phyloP scores from a whole-genome alignment of 2,113 vertebrate genomes.

The Daboia siamensis region DNA sequence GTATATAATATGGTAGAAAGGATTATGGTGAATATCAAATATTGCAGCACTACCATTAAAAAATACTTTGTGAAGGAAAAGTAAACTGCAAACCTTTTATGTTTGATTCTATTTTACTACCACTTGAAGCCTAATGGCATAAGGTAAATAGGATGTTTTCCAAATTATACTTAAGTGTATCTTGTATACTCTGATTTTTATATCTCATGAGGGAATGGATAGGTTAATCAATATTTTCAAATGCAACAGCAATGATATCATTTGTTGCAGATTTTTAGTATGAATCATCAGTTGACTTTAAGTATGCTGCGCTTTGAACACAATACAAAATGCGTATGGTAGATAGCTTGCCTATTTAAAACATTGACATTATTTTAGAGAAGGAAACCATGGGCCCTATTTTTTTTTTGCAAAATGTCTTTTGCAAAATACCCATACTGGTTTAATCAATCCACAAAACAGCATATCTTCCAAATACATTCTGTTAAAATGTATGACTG shows the following conservation, averaged over 20 bases:
- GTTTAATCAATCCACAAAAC: neutral
- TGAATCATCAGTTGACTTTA: conserved; percentile 26
- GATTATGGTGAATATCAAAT: neutral
- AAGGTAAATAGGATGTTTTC: conserved; percentile 14
- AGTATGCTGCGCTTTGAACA: conserved; percentile 23
- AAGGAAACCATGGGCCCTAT: too few relatives aligned
- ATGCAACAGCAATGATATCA: neutral
- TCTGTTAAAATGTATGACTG: neutral
- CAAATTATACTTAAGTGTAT: conserved; percentile 10
- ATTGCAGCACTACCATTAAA: neutral
- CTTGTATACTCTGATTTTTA: neutral
- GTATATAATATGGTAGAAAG: neutral
- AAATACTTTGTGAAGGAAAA: neutral
- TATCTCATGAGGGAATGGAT: conserved; percentile 7
- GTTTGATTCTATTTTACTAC: neutral
- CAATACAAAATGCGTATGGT: conserved; percentile 16
- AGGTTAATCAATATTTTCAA: conserved; percentile 22
- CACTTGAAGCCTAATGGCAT: neutral
- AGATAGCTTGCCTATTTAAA: conserved; percentile 20
- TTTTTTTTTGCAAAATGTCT: neutral
- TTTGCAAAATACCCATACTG: neutral
- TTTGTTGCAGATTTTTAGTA: conserved; percentile 19
- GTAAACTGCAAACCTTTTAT: neutral
- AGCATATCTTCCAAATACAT: neutral
- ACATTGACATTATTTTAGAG: neutral